phyloP scores from a whole-genome alignment of 2,888 invertebrate species.

The Epinotia demarniana region DNA sequence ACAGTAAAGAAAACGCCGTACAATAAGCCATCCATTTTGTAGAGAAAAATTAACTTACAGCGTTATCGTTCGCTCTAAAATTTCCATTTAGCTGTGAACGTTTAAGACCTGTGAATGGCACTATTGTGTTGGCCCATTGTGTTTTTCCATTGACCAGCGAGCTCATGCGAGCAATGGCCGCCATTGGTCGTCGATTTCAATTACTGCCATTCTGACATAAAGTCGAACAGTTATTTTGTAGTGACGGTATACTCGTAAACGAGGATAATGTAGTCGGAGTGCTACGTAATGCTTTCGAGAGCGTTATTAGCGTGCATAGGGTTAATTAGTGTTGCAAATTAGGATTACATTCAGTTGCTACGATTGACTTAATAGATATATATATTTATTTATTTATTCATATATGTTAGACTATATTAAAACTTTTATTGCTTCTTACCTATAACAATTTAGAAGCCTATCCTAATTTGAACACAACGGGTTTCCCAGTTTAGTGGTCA shows the following conservation, averaged over 20 bases:
- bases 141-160: conserved; percentile 77
- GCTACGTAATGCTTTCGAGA: conserved; percentile 28
- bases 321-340: conserved; percentile 4
- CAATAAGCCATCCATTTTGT: conserved; percentile 45
- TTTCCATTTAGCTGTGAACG: conserved; percentile 77
- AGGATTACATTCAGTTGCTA: not conserved
- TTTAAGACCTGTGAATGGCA: conserved; percentile 75
- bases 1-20: conserved; percentile 35
- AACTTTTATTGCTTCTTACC: no score
- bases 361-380: not conserved
- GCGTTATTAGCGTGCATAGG: not conserved
- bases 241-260: conserved; percentile 1
- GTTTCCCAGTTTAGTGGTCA: no score
- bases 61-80: conserved; percentile 72
- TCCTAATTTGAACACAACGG: no score
- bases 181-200: conserved; percentile 67
- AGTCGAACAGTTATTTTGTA: conserved; percentile 64
- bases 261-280: conserved; percentile 37
- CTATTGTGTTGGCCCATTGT: conserved; percentile 76
- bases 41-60: conserved; percentile 61
- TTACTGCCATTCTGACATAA: conserved; percentile 66
- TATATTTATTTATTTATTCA: no score
- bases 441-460: no score
- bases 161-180: conserved; percentile 68
- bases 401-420: no score